phyloP scores from a whole-genome alignment of 2,888 invertebrate genomes.

The Drosophila eohydei region DNA sequence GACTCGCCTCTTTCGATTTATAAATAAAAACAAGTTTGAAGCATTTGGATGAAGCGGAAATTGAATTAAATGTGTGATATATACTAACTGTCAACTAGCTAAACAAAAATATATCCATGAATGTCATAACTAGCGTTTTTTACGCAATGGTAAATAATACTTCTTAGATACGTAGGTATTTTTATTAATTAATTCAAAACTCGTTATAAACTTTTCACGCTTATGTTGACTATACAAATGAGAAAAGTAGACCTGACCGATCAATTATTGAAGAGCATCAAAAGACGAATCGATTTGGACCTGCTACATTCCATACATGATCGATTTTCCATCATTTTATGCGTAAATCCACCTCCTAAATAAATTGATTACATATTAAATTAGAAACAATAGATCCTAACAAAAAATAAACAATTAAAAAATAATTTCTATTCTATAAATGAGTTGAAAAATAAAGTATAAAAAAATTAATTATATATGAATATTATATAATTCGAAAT shows the following conservation, averaged over 20 bases:
- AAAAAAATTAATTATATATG: too few species aligned
- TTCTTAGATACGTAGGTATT: not conserved
- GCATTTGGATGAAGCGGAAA: conserved; percentile 41
- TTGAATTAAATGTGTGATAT: conserved; percentile 28
- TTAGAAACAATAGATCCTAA: too few species aligned
- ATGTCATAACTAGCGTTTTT: conserved; percentile 35
- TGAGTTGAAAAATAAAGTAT: too few species aligned
- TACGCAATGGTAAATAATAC: not conserved
- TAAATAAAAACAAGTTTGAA: conserved; percentile 48
- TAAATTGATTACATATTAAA: too few species aligned
- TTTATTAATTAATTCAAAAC: not conserved
- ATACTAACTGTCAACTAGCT: conserved; percentile 29
- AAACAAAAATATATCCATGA: conserved; percentile 2
- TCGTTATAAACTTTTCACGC: not conserved
- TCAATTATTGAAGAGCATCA: not conserved
- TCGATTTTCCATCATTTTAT: not conserved
- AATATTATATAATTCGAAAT: too few species aligned
- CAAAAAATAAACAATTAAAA: too few species aligned
- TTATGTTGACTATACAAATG: too few species aligned
- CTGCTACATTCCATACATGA: not conserved
- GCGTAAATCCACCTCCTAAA: not conserved
- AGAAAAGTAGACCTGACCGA: not conserved
- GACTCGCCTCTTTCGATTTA: conserved; percentile 28
- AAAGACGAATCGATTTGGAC: not conserved
- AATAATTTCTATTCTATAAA: too few species aligned